Evolutionary conservation across 1,140 invertebrate species (phyloP).

Genomic region (Apis mellifera): Amel_HAv3.1 CM009935.2:13147501-13148000

Average conservation of each 20-base stretch:
- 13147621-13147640: slow-evolving; percentile 87
- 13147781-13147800: slow-evolving; percentile 92
- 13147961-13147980: too few relatives aligned
- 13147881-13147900: too few relatives aligned
- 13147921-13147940: too few relatives aligned
- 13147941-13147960: too few relatives aligned
- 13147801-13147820: slow-evolving; percentile 93
- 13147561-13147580: slow-evolving; percentile 91
- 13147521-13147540: slow-evolving; percentile 87
- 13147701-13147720: slow-evolving; percentile 93
- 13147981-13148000: too few relatives aligned
- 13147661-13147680: slow-evolving; percentile 91
- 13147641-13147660: slow-evolving; percentile 93
- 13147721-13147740: slow-evolving; percentile 94
- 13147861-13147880: slow-evolving; percentile 69
- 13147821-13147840: slow-evolving; percentile 95
- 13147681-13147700: slow-evolving; percentile 93
- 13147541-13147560: slow-evolving; percentile 93
- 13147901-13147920: too few relatives aligned
- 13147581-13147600: slow-evolving; percentile 91
- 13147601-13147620: slow-evolving; percentile 84
- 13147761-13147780: slow-evolving; percentile 90
- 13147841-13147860: slow-evolving; percentile 92
- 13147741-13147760: slow-evolving; percentile 94
- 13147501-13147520: slow-evolving; percentile 87